Percentiles rank a stretch among this genome's conserved stretches.
Evolutionary conservation across 1,140 invertebrate species (phyloP).

Genomic region (Panagrolaimus sp.): DNA sequence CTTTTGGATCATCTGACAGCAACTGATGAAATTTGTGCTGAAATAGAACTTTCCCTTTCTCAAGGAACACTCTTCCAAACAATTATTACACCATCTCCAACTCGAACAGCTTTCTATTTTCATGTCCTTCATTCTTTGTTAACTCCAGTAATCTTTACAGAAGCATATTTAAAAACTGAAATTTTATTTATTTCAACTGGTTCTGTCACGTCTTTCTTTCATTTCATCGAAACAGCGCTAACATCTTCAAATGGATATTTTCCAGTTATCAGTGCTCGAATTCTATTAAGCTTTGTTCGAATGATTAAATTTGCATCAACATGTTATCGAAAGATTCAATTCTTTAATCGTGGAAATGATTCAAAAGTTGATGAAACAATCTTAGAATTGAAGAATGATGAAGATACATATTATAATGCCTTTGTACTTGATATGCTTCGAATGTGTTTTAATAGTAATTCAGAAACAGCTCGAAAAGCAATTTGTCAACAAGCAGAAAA

Average conservation of each 20-base stretch:
- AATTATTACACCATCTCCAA: background rate
- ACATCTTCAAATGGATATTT: background rate
- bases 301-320: background rate
- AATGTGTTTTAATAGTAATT: background rate
- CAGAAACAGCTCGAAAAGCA: background rate
- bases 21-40: background rate
- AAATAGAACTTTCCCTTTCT: background rate
- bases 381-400: background rate
- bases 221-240: background rate
- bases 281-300: slow-evolving; percentile 1
- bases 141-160: slow-evolving; percentile 3
- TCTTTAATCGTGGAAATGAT: background rate
- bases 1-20: background rate
- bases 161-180: slow-evolving; percentile 2
- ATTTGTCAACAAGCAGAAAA: background rate
- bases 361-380: background rate
- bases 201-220: background rate
- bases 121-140: background rate
- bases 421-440: slow-evolving; percentile 2
- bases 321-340: background rate
- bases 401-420: slow-evolving; percentile 3
- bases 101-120: slow-evolving; percentile 3
- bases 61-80: background rate
- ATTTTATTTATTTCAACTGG: background rate
- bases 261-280: background rate